Percentiles rank a stretch among this genome's conserved stretches.
Conservation (phyloP, 2,797 vertebrate genomes). For the Platyrinchus mystaceus region DNA sequence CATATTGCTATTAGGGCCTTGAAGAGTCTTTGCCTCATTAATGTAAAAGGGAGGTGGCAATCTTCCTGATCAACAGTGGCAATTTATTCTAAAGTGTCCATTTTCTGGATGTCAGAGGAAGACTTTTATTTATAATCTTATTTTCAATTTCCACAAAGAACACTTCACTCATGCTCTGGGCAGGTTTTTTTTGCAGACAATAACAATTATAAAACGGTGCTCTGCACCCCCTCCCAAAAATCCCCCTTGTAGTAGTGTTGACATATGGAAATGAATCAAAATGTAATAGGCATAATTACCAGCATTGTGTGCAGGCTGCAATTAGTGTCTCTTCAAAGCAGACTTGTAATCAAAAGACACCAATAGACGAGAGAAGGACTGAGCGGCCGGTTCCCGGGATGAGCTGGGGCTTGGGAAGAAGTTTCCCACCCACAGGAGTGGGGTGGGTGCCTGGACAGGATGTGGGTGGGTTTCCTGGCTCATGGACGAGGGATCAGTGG, state of each 20-base stretch:
- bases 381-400: not conserved
- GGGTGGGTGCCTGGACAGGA: rapidly evolving
- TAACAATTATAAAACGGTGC: constrained; percentile 75
- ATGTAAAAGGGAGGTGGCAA: constrained; percentile 78
- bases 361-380: constrained; percentile 67
- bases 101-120: constrained; percentile 81
- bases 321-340: constrained; percentile 83
- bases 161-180: constrained; percentile 76
- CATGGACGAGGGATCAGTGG: not conserved
- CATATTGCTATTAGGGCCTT: constrained; percentile 73
- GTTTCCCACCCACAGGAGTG: not conserved
- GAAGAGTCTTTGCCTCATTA: constrained; percentile 78
- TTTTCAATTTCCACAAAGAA: constrained; percentile 83
- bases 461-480: rapidly evolving
- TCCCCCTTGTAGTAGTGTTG: constrained; percentile 76
- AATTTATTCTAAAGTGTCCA: constrained; percentile 84
- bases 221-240: constrained; percentile 11
- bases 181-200: constrained; percentile 74
- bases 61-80: constrained; percentile 78
- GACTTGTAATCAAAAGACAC: constrained; percentile 81
- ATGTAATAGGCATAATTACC: constrained; percentile 84
- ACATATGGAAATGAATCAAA: constrained; percentile 85
- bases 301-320: constrained; percentile 81
- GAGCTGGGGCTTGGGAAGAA: not conserved
- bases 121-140: constrained; percentile 84